phyloP scores from a whole-genome alignment of 2,888 invertebrate genomes.

The Polymixis flavicincta region DNA sequence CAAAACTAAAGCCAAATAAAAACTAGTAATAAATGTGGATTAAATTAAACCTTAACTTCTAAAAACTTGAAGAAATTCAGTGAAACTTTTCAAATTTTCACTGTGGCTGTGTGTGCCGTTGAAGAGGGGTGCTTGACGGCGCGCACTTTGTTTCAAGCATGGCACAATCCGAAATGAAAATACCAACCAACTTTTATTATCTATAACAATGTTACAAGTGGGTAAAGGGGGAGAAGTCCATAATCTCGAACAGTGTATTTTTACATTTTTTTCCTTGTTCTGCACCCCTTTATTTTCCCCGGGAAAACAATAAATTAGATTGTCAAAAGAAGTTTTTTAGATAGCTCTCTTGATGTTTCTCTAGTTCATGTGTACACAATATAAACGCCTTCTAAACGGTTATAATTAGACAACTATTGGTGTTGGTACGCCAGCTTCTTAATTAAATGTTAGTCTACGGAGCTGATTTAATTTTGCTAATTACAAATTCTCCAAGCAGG shows the following conservation, averaged over 20 bases:
- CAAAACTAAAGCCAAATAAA: slow-evolving; percentile 26
- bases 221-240: slow-evolving; percentile 29
- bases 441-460: slow-evolving; percentile 57
- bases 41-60: slow-evolving; percentile 70
- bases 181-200: slow-evolving; percentile 53
- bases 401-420: slow-evolving; percentile 29
- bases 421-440: slow-evolving; percentile 36
- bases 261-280: slow-evolving; percentile 30
- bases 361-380: slow-evolving; percentile 18
- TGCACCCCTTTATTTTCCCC: slow-evolving; percentile 10
- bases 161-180: slow-evolving; percentile 57
- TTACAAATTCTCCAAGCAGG: slow-evolving; percentile 62
- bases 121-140: slow-evolving; percentile 47
- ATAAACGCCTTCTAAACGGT: slow-evolving; percentile 16
- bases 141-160: slow-evolving; percentile 46
- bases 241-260: slow-evolving; percentile 43
- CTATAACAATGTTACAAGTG: slow-evolving; percentile 52
- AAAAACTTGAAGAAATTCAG: slow-evolving; percentile 64
- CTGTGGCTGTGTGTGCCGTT: slow-evolving; percentile 61
- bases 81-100: slow-evolving; percentile 76
- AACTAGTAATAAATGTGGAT: slow-evolving; percentile 67
- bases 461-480: slow-evolving; percentile 63
- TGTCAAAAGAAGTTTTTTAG: slow-evolving; percentile 27
- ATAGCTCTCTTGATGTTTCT: neutral
- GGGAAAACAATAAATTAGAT: slow-evolving; percentile 20